Conservation (phyloP, 2,113 vertebrate species). For the Pomatorhinus ruficollis region DNA sequence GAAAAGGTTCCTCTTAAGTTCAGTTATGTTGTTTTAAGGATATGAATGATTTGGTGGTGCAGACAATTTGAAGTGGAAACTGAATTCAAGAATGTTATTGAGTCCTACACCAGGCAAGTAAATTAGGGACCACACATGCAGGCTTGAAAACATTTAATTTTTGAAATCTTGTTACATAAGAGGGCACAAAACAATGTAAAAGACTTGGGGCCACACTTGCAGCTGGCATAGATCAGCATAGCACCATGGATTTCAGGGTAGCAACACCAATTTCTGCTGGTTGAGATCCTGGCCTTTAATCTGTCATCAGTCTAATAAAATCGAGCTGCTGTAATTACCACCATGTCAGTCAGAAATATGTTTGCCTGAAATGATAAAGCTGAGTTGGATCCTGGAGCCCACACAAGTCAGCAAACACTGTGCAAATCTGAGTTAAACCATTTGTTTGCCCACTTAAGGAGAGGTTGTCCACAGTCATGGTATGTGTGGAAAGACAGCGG, state of each 20-base stretch:
- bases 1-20: background rate
- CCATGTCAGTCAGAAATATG: conserved; percentile 23
- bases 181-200: background rate
- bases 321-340: conserved; percentile 29
- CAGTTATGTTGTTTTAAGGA: background rate
- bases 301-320: conserved; percentile 29
- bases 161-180: background rate
- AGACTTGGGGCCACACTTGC: rapidly evolving
- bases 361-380: conserved; percentile 39
- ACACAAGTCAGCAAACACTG: conserved; percentile 52
- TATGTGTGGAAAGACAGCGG: conserved; percentile 63
- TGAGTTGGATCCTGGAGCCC: conserved; percentile 35
- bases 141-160: background rate
- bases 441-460: conserved; percentile 69
- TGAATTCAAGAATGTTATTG: background rate
- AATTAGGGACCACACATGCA: background rate
- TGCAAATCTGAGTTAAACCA: conserved; percentile 49
- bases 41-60: background rate
- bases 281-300: conserved; percentile 16
- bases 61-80: background rate
- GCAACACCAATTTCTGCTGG: background rate
- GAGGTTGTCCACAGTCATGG: conserved; percentile 58
- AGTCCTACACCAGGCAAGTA: background rate
- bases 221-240: background rate
- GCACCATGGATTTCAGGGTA: background rate